These are phyloP conservation scores for Geopemphigus sp. DNA, from an alignment of 1,140 invertebrate genomes.

Conservation along the genomic window DNA sequence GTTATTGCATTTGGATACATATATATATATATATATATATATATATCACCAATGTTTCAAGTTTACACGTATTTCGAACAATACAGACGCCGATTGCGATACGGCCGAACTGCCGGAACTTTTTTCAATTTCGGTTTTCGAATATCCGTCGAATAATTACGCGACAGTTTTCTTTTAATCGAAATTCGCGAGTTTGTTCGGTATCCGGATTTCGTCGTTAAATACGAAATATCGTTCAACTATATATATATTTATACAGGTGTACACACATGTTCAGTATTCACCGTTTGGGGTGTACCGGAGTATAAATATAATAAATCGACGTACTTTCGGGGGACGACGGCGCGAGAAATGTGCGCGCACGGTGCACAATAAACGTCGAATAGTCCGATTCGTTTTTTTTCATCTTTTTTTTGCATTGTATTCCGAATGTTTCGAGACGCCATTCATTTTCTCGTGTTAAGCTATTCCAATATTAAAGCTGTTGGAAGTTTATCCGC, in stretches of 20 bases:
- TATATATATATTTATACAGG: not conserved
- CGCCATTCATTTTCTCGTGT: conserved; percentile 25
- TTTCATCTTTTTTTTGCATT: conserved; percentile 22
- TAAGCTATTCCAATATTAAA: conserved; percentile 26
- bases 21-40: too few species aligned
- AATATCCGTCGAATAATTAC: not conserved
- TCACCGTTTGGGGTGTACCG: not conserved
- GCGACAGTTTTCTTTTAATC: too few species aligned
- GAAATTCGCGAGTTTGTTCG: too few species aligned
- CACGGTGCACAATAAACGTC: not conserved
- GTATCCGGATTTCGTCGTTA: too few species aligned
- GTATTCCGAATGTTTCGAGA: conserved; percentile 23
- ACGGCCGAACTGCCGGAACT: too few species aligned
- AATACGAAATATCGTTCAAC: not conserved
- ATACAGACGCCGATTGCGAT: too few species aligned
- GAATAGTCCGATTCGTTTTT: not conserved
- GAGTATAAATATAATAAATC: conserved; percentile 21
- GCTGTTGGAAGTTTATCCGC: conserved; percentile 3
- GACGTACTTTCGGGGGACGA: not conserved
- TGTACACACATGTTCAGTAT: not conserved
- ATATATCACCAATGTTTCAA: too few species aligned
- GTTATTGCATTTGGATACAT: not conserved
- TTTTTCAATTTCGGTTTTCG: too few species aligned
- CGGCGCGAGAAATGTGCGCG: not conserved
- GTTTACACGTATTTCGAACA: too few species aligned